Evolutionary conservation across 2,888 invertebrate genomes (phyloP), one percentile per base, ranked within the genome.

Genomic region (Thecophora atra): DNA sequence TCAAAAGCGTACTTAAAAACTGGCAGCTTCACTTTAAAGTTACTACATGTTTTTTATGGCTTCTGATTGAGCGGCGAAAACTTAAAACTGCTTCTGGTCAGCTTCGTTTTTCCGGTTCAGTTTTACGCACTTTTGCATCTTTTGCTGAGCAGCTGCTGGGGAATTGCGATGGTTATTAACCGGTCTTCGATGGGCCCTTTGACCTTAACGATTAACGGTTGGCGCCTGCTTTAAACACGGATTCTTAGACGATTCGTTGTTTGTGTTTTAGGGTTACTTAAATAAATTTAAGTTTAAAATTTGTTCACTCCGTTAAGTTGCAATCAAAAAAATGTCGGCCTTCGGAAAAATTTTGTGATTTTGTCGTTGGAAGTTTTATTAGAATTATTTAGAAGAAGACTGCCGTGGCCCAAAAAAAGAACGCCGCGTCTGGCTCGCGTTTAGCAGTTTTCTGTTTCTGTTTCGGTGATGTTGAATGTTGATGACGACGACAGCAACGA

Each of bases 361-460:
- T 8, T 4, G 26, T 67, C 44, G 54, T 67, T 60, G 69, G 51
- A 69, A 69, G 44, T 47, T 69, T 69, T 47, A 51, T 69, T 63
- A 70, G 70, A 70, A 70, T 70, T 70, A 44, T 56, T 70, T 70
- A 62, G 62, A 62, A 70, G 62, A 52, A 70, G 70, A 71, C 77
- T 79, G 79, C 78, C 78, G 78, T 77, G 77, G 76, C 76, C 79
- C 80, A 83, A 81, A 83, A 83, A 83, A 83, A 81, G 65, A 81
- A 82, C 83, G 83, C 84, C 83, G 85, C 83, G 84, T 79, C 84
- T 84, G 82, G 80, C 83, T 82, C 83, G 84, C 85, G 83, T 84
- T 84, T 83, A 83, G 83, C 84, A 81, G 81, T 82, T 84, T 84
- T 83, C 83, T 83, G 83, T 84, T 84, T 83, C 83, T 83, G 83